These are phyloP conservation scores for Darevskia nairensis DNA, from an alignment of 2,797 vertebrate species.

Conservation along the genomic window DNA sequence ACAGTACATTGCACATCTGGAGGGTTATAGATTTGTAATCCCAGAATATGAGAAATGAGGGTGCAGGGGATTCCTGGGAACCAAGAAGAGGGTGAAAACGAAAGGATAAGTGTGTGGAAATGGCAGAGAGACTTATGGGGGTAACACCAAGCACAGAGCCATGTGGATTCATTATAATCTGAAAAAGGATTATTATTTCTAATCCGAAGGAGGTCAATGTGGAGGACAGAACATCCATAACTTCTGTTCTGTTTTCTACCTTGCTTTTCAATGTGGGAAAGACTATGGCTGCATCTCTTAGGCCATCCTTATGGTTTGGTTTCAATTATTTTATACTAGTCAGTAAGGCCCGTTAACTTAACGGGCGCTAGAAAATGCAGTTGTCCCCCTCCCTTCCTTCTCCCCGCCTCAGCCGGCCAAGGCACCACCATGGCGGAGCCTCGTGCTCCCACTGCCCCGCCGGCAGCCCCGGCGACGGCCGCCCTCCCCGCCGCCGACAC, in stretches of 20 bases:
- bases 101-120: background rate
- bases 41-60: background rate
- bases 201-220: background rate
- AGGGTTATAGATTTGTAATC: background rate
- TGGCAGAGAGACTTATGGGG: background rate
- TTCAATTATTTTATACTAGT: too few relatives aligned
- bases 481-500: too few relatives aligned
- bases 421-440: too few relatives aligned
- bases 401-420: too few relatives aligned
- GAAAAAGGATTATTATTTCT: background rate
- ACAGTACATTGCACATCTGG: background rate
- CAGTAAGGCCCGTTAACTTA: too few relatives aligned
- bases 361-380: too few relatives aligned
- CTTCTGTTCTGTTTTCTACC: background rate
- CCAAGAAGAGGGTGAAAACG: background rate
- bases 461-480: too few relatives aligned
- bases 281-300: background rate
- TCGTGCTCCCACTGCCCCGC: too few relatives aligned
- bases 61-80: background rate
- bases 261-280: background rate
- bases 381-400: too few relatives aligned
- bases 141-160: background rate
- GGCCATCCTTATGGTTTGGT: background rate
- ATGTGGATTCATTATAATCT: background rate
- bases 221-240: background rate